These are phyloP conservation scores for Acheta domesticus DNA, from an alignment of 2,888 invertebrate genomes.

Conservation along the genomic window DNA sequence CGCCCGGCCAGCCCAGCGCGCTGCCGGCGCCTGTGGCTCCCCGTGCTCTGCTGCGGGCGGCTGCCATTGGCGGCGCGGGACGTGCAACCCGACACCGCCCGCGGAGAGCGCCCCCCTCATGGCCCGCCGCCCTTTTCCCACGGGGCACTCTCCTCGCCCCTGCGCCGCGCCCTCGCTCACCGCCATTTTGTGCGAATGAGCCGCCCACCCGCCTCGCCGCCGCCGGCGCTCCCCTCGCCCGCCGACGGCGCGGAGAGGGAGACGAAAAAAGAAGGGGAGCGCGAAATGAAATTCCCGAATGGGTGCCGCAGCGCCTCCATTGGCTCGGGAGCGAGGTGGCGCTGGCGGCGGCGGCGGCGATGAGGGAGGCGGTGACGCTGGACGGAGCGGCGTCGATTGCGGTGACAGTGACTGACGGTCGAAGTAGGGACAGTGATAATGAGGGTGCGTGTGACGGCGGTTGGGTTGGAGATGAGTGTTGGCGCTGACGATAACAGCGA, in stretches of 20 bases:
- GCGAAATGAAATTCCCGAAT: background rate
- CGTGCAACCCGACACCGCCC: no score
- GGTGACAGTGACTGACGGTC: no score
- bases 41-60: no score
- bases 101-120: background rate
- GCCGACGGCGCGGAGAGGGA: background rate
- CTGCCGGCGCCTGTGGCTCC: no score
- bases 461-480: no score
- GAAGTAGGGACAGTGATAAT: no score
- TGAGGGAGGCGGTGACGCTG: background rate
- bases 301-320: background rate
- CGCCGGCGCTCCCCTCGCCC: background rate
- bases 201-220: background rate
- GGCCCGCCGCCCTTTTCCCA: no score
- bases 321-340: background rate
- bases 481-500: no score
- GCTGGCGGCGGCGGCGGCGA: background rate
- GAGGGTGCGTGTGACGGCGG: no score
- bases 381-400: no score
- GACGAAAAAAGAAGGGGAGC: background rate
- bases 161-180: background rate
- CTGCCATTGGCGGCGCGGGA: no score
- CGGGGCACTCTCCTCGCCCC: background rate
- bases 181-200: background rate
- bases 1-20: no score